phyloP scores from a whole-genome alignment of 2,888 invertebrate species.

The Brachylomia viminalis region DNA sequence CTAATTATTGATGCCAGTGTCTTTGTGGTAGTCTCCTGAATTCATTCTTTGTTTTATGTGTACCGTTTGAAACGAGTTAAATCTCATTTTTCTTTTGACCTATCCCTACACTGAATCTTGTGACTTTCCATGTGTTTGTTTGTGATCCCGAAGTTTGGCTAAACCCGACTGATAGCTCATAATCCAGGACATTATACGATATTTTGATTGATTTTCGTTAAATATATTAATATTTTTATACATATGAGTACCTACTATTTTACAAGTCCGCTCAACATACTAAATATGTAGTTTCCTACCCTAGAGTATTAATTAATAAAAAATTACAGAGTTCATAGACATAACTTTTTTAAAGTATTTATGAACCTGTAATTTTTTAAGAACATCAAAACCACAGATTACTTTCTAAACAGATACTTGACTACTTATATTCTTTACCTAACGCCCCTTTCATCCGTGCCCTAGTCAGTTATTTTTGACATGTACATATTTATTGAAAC shows the following conservation, averaged over 20 bases:
- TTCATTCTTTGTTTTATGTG: slow-evolving; percentile 18
- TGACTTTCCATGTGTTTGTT: slow-evolving; percentile 45
- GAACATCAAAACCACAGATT: background rate
- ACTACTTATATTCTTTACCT: background rate
- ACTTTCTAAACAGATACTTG: slow-evolving; percentile 13
- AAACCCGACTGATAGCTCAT: slow-evolving; percentile 36
- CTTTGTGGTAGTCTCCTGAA: slow-evolving; percentile 30
- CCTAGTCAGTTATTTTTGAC: background rate
- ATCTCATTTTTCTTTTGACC: slow-evolving; percentile 9
- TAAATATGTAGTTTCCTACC: background rate
- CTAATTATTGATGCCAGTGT: background rate
- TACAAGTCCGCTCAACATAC: background rate
- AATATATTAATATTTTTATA: background rate
- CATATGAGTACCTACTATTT: background rate
- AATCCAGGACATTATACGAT: slow-evolving; percentile 35
- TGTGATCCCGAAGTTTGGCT: slow-evolving; percentile 53
- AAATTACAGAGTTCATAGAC: background rate
- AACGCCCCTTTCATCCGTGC: background rate
- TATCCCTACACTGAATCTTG: slow-evolving; percentile 5
- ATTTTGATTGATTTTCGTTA: slow-evolving; percentile 15
- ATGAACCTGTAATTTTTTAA: background rate
- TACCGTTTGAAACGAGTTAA: slow-evolving; percentile 15
- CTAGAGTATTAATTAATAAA: no score
- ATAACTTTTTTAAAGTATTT: background rate
- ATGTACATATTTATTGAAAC: background rate